Conservation (phyloP, 2,113 vertebrate species). For the Pycnonotus jocosus region DNA sequence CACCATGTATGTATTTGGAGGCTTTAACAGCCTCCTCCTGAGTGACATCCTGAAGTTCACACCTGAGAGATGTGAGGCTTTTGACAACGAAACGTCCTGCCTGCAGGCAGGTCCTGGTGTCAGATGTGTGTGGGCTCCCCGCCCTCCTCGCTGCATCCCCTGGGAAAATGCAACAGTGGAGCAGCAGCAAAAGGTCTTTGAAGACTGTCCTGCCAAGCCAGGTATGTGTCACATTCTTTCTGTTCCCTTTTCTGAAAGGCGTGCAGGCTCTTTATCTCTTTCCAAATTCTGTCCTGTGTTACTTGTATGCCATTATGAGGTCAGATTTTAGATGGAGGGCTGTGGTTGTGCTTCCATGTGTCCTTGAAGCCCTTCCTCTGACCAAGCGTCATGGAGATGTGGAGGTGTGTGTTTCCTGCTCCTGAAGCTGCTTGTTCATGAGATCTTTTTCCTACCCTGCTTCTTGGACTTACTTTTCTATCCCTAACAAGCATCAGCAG, state of each 20-base stretch:
- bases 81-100: constrained; percentile 66
- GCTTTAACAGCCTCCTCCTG: constrained; percentile 96
- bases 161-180: constrained; percentile 72
- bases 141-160: constrained; percentile 69
- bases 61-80: constrained; percentile 79
- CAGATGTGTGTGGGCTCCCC: constrained; percentile 83
- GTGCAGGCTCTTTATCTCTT: not conserved
- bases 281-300: fast-evolving
- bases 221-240: constrained; percentile 66
- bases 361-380: not conserved
- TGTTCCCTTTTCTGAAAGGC: not conserved
- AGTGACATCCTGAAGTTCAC: constrained; percentile 87
- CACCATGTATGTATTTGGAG: constrained; percentile 93
- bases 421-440: not conserved
- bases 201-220: constrained; percentile 75
- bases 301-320: fast-evolving
- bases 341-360: fast-evolving
- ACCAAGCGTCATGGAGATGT: not conserved
- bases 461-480: not conserved
- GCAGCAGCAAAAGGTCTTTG: constrained; percentile 64
- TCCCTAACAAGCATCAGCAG: not conserved
- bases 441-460: not conserved
- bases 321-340: not conserved
- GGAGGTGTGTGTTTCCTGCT: not conserved
- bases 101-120: constrained; percentile 73